phyloP scores from a whole-genome alignment of 2,888 invertebrate species.

The Hipparchia semele region DNA sequence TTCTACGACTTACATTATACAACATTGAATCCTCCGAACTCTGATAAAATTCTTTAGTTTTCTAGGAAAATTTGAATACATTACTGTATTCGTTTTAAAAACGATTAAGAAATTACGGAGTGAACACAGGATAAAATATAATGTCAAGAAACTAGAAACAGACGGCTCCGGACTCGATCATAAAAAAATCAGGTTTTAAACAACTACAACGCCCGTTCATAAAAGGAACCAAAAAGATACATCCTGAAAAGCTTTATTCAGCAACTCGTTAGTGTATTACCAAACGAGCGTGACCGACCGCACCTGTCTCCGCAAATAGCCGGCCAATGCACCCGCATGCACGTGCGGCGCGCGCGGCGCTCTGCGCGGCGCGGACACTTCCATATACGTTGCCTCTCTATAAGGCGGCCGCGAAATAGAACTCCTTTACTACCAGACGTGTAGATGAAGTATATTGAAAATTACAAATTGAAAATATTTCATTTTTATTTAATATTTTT shows the following conservation, averaged over 20 bases:
- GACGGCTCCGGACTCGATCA: background rate
- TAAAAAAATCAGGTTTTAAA: background rate
- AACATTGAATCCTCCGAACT: background rate
- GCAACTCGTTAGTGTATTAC: background rate
- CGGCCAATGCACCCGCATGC: constrained; percentile 18
- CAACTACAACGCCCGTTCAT: background rate
- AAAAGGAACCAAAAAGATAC: background rate
- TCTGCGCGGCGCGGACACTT: background rate
- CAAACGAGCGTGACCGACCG: background rate
- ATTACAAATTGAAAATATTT: background rate
- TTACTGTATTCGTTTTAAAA: background rate
- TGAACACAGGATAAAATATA: background rate
- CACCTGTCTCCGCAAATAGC: constrained; percentile 13
- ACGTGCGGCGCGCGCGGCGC: background rate
- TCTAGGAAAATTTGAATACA: background rate
- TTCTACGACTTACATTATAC: background rate
- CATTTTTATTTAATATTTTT: background rate
- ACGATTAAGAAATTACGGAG: background rate
- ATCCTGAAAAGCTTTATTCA: background rate
- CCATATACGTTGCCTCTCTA: background rate
- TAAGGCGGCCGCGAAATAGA: background rate
- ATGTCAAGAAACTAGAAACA: background rate
- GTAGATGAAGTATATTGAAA: background rate
- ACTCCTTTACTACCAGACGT: background rate
- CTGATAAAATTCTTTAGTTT: background rate